Conservation (phyloP, 2,888 invertebrate genomes). For the Hirtodrosophila confusa region DNA sequence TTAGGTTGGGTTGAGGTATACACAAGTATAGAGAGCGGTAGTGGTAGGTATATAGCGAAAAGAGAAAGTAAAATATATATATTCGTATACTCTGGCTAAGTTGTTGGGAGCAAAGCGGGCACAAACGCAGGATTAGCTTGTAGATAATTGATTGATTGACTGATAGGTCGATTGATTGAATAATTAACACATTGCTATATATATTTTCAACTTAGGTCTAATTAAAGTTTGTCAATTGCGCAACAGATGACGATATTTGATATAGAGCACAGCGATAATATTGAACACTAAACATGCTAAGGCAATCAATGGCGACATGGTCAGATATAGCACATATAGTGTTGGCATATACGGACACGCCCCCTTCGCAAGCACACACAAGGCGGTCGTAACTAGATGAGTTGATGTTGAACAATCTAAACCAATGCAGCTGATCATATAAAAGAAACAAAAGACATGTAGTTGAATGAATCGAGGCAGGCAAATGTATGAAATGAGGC, state of each 20-base stretch:
- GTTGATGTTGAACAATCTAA: constrained; percentile 56
- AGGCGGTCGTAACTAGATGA: constrained; percentile 65
- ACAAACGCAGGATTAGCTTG: constrained; percentile 6
- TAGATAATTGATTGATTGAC: constrained; percentile 8
- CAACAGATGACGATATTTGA: constrained; percentile 72
- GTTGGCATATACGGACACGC: constrained; percentile 82
- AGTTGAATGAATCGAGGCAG: constrained; percentile 28
- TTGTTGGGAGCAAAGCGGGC: constrained; percentile 27
- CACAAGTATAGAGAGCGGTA: constrained; percentile 43
- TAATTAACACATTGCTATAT: constrained; percentile 16
- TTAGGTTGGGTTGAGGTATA: constrained; percentile 34
- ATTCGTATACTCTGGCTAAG: constrained; percentile 11
- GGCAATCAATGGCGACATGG: constrained; percentile 82
- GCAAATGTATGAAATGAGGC: constrained; percentile 32
- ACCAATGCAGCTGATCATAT: constrained; percentile 70
- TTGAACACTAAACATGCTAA: constrained; percentile 82
- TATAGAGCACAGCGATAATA: constrained; percentile 74
- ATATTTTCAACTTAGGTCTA: constrained; percentile 18
- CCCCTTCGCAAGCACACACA: constrained; percentile 81
- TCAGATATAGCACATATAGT: constrained; percentile 80
- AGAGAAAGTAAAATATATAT: constrained; percentile 54
- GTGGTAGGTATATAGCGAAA: constrained; percentile 43
- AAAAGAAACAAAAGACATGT: constrained; percentile 55
- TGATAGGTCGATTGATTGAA: constrained; percentile 11
- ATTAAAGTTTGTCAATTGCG: constrained; percentile 33